Conservation (phyloP, 2,888 invertebrate species). For the Chalcosyrphus nemorum region DNA sequence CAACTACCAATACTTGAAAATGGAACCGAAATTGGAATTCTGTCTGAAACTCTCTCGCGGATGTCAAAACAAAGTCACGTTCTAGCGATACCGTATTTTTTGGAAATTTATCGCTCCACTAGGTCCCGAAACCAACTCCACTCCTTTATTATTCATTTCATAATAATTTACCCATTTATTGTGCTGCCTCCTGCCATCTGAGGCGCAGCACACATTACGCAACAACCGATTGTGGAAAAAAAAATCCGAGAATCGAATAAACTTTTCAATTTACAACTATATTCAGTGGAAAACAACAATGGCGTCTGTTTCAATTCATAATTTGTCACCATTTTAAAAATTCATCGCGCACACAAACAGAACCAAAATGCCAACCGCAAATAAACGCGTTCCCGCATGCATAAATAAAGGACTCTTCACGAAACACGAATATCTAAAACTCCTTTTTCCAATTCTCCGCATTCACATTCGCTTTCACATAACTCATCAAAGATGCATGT, state of each 20-base stretch:
- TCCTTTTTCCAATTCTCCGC: slow-evolving; percentile 61
- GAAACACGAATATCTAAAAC: background rate
- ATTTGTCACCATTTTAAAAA: slow-evolving; percentile 73
- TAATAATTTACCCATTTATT: background rate
- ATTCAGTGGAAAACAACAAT: slow-evolving; percentile 68
- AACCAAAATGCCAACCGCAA: slow-evolving; percentile 62
- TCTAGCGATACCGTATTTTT: background rate
- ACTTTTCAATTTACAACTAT: slow-evolving; percentile 73
- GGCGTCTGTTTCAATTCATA: slow-evolving; percentile 70
- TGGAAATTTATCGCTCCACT: background rate
- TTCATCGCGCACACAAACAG: slow-evolving; percentile 71
- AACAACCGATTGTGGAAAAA: slow-evolving; percentile 23
- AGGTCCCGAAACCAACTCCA: background rate
- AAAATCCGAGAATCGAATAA: slow-evolving; percentile 67
- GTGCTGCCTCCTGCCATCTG: background rate
- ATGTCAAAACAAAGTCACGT: background rate
- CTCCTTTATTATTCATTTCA: background rate
- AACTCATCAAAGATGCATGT: slow-evolving; percentile 73
- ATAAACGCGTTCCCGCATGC: slow-evolving; percentile 73
- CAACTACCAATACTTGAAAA: too few species aligned
- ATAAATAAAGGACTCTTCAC: slow-evolving; percentile 63
- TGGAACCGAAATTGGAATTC: too few species aligned
- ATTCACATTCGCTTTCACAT: slow-evolving; percentile 62
- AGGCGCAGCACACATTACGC: background rate
- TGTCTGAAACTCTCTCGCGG: too few species aligned